Base-by-base conservation (phyloP, 2,888 invertebrate genomes). In the Lingula anatina region DNA sequence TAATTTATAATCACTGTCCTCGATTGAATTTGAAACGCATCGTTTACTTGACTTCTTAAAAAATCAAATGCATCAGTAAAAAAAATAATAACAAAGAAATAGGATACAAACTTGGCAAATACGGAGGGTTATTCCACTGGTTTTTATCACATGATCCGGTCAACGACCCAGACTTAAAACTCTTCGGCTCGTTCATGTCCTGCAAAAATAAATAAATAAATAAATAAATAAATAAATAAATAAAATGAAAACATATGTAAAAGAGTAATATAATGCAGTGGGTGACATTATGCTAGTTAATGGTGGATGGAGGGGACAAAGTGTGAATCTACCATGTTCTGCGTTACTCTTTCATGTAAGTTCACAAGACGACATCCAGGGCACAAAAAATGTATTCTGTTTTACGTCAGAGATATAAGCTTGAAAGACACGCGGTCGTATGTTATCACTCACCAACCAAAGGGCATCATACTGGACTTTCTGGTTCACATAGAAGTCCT, bases 181-280 rank as follows among this genome's bases (percentile, higher is more conserved):
- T 65, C 4, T 66, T 50, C 2, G 64, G 66, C 42, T 67, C 67
- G 42, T 65, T 65, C 66, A 66, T 66, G 37, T 65, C 63, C 63
- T 66, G 24, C 9, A 47, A 39, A 43, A 46, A n/a, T 37, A n/a
- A 44, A 46, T 31, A 12, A 15, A 3, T 15, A 28, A 20, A 21
- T 20, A n/a, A 23, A 35, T 9, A 9, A 26, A 12, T 21, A 26
- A 18, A 83, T 78, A 77, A 90, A 89, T 78, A 90, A 90, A 18
- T 54, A 55, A 0, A 88, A 86, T 0, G 89, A 89, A 70, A 91
- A 91, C 77, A 91, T 90, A 90, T 91, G 66, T 31, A n/a, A 42
- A 24, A 21, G 25, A 12, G 42, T 20, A 2, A 18, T 1, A 5
- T 40, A 18, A 5, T 3, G 24, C 20, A 7, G 1, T 1, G 20